A percentile compares a stretch with the other conserved stretches of the same genome.
Conservation (phyloP, 2,797 vertebrate species). For the Alca torda region DNA sequence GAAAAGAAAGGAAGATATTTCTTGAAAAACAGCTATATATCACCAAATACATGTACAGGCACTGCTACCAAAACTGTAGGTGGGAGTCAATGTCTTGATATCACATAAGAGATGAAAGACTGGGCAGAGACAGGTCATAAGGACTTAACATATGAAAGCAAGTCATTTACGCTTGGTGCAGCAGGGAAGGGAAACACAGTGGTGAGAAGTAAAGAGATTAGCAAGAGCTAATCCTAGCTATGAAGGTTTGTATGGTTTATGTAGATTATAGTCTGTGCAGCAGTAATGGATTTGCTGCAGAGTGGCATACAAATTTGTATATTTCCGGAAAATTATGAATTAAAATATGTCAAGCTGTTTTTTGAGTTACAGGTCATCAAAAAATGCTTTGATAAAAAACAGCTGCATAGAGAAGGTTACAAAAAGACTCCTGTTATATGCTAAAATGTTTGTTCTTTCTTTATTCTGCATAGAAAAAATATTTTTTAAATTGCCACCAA, state of each 20-base stretch:
- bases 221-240: conserved; percentile 35
- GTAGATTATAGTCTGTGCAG: conserved; percentile 15
- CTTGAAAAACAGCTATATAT: neutral
- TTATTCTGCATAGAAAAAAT: neutral
- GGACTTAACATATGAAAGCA: conserved; percentile 15
- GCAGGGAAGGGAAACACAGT: neutral
- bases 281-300: conserved; percentile 39
- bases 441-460: neutral
- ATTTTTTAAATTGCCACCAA: neutral
- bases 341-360: conserved; percentile 19
- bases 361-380: conserved; percentile 1
- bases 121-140: neutral
- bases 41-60: rapidly evolving
- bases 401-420: neutral
- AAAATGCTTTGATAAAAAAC: neutral
- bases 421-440: neutral
- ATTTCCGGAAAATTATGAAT: neutral
- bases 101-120: neutral
- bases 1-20: neutral
- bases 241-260: conserved; percentile 42
- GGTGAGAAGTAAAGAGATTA: conserved; percentile 36
- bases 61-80: neutral
- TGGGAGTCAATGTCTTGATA: neutral
- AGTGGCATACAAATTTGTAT: conserved; percentile 3
- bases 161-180: neutral